Conservation (phyloP, 2,888 invertebrate species). For the Stictocephala bisonia region DNA sequence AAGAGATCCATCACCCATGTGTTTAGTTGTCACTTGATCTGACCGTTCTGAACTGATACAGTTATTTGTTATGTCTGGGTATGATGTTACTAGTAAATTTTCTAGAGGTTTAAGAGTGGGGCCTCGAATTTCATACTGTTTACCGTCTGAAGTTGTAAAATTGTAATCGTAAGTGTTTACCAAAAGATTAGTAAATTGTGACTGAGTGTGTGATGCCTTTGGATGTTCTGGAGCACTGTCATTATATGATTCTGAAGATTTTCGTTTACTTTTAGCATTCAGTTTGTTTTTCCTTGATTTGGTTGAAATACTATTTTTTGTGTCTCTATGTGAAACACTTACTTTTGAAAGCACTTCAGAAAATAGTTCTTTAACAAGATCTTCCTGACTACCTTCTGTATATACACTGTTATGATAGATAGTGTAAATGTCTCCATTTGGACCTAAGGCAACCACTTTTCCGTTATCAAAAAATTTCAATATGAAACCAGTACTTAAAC, state of each 20-base stretch:
- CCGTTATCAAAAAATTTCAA: not conserved
- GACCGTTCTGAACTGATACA: not conserved
- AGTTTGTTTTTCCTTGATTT: too few relatives aligned
- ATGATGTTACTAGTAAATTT: not conserved
- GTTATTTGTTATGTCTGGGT: not conserved
- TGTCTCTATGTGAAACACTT: too few relatives aligned
- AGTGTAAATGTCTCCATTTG: not conserved
- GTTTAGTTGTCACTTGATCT: not conserved
- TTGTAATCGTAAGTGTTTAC: not conserved
- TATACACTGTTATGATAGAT: too few relatives aligned
- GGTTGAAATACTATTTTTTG: too few relatives aligned
- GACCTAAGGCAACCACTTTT: not conserved
- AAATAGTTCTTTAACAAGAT: too few relatives aligned
- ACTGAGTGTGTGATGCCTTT: too few relatives aligned
- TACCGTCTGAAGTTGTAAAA: not conserved
- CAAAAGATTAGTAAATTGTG: too few relatives aligned
- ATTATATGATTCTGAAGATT: too few relatives aligned
- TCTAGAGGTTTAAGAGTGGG: not conserved
- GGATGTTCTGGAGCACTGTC: too few relatives aligned
- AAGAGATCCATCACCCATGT: conserved; percentile 6
- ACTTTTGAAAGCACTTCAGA: too few relatives aligned
- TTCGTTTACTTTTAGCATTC: too few relatives aligned
- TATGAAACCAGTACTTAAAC: conserved; percentile 2
- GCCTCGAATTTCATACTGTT: not conserved
- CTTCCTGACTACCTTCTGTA: too few relatives aligned